Conservation (phyloP, 2,113 vertebrate genomes). For the Hippocampus barbouri region DNA sequence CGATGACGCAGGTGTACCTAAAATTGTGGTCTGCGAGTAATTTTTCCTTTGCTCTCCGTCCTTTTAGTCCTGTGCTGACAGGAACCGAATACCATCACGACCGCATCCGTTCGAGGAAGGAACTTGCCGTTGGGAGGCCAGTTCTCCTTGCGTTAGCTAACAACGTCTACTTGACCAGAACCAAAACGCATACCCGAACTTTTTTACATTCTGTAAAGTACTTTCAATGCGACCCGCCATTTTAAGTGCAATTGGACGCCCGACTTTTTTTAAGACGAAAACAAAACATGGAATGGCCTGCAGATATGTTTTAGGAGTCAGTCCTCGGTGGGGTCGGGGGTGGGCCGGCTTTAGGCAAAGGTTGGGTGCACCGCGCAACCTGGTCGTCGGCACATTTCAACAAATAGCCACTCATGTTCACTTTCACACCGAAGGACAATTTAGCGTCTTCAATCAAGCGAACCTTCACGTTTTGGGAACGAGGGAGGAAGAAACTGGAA, state of each 20-base stretch:
- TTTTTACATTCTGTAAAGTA: neutral
- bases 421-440: neutral
- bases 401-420: neutral
- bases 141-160: neutral
- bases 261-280: neutral
- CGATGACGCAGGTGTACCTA: neutral
- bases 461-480: neutral
- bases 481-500: neutral
- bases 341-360: neutral
- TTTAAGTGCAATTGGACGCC: neutral
- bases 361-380: neutral
- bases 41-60: neutral
- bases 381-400: neutral
- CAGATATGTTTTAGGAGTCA: neutral
- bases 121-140: neutral
- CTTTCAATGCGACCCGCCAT: neutral
- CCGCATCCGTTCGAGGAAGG: neutral
- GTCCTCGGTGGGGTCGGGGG: neutral
- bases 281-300: neutral
- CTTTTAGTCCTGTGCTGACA: neutral
- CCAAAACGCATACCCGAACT: neutral
- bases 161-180: neutral
- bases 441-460: neutral
- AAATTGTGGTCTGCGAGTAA: neutral
- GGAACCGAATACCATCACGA: neutral